These are phyloP conservation scores for Lepus oiostolus DNA, from an alignment of 2,797 vertebrate genomes.

Conservation along the genomic window DNA sequence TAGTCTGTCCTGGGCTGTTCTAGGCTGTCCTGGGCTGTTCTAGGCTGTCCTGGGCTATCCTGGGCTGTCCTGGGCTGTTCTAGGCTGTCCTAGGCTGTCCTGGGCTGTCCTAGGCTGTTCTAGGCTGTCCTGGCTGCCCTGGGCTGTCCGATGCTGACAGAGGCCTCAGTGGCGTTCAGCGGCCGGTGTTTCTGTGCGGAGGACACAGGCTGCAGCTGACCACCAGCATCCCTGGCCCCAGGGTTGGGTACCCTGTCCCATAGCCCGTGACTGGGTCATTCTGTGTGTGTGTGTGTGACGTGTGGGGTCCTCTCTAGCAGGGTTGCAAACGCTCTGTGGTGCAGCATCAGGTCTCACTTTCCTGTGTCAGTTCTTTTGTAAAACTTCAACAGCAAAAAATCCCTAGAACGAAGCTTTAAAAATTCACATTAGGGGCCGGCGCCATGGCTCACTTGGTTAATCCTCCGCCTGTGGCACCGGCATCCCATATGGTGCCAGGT, in stretches of 20 bases:
- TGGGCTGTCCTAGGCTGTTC: too few species aligned
- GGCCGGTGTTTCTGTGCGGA: neutral
- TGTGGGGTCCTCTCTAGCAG: neutral
- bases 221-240: too few species aligned
- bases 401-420: neutral
- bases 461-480: too few species aligned
- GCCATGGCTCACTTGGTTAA: too few species aligned
- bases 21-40: too few species aligned
- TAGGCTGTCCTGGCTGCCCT: too few species aligned
- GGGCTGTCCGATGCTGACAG: neutral
- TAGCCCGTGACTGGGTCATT: neutral
- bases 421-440: neutral
- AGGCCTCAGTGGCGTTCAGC: constrained; percentile 23
- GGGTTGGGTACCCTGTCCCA: neutral
- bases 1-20: too few species aligned
- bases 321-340: neutral
- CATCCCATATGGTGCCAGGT: too few species aligned
- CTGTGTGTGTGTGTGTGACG: neutral
- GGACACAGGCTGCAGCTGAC: neutral
- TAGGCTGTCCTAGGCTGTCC: too few species aligned
- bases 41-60: too few species aligned
- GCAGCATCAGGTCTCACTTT: neutral
- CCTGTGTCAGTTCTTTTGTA: constrained; percentile 43
- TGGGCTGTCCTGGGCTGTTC: too few species aligned
- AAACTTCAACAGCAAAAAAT: constrained; percentile 43